A percentile compares a stretch with the other conserved stretches of the same genome.
Evolutionary conservation across 2,797 vertebrate genomes (phyloP).

Genomic region (Acanthopagrus latus): DNA sequence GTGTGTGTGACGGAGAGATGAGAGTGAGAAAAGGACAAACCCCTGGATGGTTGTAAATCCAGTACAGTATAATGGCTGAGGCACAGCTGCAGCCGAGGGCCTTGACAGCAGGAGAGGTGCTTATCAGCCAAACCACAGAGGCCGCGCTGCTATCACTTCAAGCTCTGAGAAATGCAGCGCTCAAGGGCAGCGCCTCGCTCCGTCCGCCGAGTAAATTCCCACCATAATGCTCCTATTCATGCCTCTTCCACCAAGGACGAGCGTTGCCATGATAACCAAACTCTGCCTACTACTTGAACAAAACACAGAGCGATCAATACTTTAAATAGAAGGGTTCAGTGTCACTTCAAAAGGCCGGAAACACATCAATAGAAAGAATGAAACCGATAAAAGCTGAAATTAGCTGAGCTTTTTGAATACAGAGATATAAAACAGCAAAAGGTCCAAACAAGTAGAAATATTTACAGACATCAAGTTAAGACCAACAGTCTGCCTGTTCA

Average conservation of each 20-base stretch:
- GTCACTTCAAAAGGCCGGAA: background rate
- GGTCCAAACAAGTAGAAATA: background rate
- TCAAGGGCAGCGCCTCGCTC: conserved; percentile 59
- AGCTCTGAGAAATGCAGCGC: conserved; percentile 25
- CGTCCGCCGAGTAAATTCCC: conserved; percentile 1
- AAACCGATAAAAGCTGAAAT: background rate
- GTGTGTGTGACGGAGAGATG: conserved; percentile 37
- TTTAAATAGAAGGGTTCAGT: background rate
- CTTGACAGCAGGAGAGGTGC: conserved; percentile 52
- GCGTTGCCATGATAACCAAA: conserved; percentile 32
- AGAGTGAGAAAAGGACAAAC: conserved; percentile 14
- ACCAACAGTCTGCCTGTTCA: background rate
- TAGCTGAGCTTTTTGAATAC: background rate
- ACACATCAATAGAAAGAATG: background rate
- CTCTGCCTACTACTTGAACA: background rate
- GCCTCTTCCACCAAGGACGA: background rate
- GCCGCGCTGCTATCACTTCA: conserved; percentile 45
- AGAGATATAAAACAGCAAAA: background rate
- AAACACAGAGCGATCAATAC: conserved; percentile 19
- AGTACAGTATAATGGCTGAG: background rate
- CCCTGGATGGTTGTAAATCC: conserved; percentile 54
- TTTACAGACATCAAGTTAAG: background rate
- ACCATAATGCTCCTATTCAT: conserved; percentile 62
- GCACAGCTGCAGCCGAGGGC: conserved; percentile 59
- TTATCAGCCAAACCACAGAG: conserved; percentile 69